Conservation (phyloP, 1,140 invertebrate genomes). For the Apis cerana region DNA sequence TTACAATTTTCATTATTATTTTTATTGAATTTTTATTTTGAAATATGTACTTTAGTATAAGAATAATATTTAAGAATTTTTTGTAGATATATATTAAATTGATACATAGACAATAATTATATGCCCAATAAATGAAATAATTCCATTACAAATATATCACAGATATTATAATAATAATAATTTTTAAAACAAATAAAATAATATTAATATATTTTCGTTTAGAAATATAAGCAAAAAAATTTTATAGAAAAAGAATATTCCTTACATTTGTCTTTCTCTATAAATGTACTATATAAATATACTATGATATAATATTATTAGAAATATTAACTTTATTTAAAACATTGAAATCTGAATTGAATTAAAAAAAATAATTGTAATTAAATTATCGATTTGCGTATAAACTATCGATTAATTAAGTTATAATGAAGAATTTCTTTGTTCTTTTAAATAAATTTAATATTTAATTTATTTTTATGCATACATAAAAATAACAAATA, state of each 20-base stretch:
- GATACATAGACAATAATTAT: slow-evolving; percentile 69
- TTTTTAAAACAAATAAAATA: slow-evolving; percentile 39
- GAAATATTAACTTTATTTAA: slow-evolving; percentile 2
- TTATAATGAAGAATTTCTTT: slow-evolving; percentile 47
- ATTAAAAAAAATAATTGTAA: background rate
- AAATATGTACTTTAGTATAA: background rate
- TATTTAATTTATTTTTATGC: slow-evolving; percentile 64
- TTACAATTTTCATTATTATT: background rate
- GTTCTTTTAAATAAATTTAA: slow-evolving; percentile 52
- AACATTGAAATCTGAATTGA: background rate
- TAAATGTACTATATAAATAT: background rate
- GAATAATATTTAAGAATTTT: slow-evolving; percentile 30
- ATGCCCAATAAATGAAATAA: slow-evolving; percentile 49
- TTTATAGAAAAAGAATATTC: slow-evolving; percentile 16
- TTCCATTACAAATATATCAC: slow-evolving; percentile 43
- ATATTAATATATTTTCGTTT: slow-evolving; percentile 37
- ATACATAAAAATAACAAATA: slow-evolving; percentile 46
- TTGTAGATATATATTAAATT: slow-evolving; percentile 53
- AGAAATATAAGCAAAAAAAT: slow-evolving; percentile 42
- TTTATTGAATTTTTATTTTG: background rate
- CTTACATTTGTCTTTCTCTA: background rate
- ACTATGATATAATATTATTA: background rate
- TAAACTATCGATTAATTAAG: too few relatives aligned
- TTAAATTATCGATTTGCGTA: slow-evolving; percentile 10
- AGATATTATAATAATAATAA: background rate